A percentile compares a stretch with the other conserved stretches of the same genome.
These are phyloP conservation scores for Sarcophaga subvicina DNA, from an alignment of 2,888 invertebrate genomes.

Conservation along the genomic window DNA sequence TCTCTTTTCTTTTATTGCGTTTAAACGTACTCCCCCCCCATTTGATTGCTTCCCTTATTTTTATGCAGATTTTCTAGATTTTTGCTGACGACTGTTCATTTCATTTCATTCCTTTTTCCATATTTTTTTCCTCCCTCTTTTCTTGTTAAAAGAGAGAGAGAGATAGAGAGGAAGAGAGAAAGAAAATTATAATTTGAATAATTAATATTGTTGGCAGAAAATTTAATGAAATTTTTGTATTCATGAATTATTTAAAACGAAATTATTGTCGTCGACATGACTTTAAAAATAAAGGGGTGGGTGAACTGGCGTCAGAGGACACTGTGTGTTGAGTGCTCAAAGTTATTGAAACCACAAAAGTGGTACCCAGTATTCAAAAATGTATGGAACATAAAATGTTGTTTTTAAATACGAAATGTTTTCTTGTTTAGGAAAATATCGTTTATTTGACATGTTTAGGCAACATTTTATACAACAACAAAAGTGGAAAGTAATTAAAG, in stretches of 20 bases:
- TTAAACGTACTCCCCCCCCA: background rate
- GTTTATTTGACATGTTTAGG: background rate
- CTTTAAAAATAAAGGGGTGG: background rate
- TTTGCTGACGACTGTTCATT: constrained; percentile 51
- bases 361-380: background rate
- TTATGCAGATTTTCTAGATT: constrained; percentile 25
- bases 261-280: constrained; percentile 4
- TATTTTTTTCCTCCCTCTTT: background rate
- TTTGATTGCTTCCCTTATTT: constrained; percentile 29
- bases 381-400: background rate
- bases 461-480: too few relatives aligned
- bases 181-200: constrained; percentile 62
- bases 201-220: constrained; percentile 59
- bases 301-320: too few relatives aligned
- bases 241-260: constrained; percentile 61
- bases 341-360: background rate
- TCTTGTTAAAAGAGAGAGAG: too few relatives aligned
- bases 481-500: too few relatives aligned
- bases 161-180: background rate
- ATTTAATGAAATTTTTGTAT: constrained; percentile 46
- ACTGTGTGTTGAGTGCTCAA: background rate
- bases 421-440: background rate
- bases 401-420: background rate
- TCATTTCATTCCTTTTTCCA: background rate
- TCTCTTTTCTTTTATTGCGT: background rate